Base-by-base conservation (phyloP, 2,113 vertebrate species). In the Rissa tridactyla region DNA sequence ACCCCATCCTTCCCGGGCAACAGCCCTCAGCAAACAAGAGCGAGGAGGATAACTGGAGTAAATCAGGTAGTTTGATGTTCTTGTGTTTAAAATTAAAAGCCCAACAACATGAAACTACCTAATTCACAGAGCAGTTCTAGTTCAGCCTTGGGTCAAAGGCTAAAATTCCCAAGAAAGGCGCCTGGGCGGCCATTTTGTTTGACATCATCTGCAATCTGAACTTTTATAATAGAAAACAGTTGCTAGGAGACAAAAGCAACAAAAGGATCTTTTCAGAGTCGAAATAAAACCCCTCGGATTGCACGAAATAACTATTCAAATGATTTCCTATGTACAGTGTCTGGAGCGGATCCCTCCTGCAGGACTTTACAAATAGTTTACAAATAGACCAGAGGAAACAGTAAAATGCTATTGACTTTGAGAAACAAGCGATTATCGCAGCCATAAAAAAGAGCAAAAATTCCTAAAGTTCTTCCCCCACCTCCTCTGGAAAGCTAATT, bases 71-170 rank as follows among this genome's bases (percentile, higher is more conserved):
- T 99, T 98, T 97, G 96, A 98, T 98, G 98, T 99, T 96, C 97
- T 98, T 99, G 98, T 96, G 98, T 98, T 98, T 97, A 95, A 98
- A 98, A 97, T 90, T 81, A 97, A 92, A 97, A 98, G 97, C 98
- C 98, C 98, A 99, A 99, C 98, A 99, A 99, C 98, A 98, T 98
- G 98, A 99, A 99, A 99, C 98, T 98, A 99, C 98, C 98, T 98
- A 98, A 98, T 98, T 98, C 98, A 98, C 98, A 97, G 95, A 97
- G 95, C 98, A 98, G 98, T 97, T 97, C 97, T 92, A 87, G 92
- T 92, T 94, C 96, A 34, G 87, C 95, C 96, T 84, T 79, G 81
- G 94, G 97, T 92, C 97, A 97, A 97, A 97, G 94, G 86, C 92
- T 96, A 95, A 47, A 84, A 70, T 86, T 64, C 58, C 86, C 88